Base-by-base conservation (phyloP, 2,113 vertebrate genomes). In the Choloepus hoffmanni region DNA sequence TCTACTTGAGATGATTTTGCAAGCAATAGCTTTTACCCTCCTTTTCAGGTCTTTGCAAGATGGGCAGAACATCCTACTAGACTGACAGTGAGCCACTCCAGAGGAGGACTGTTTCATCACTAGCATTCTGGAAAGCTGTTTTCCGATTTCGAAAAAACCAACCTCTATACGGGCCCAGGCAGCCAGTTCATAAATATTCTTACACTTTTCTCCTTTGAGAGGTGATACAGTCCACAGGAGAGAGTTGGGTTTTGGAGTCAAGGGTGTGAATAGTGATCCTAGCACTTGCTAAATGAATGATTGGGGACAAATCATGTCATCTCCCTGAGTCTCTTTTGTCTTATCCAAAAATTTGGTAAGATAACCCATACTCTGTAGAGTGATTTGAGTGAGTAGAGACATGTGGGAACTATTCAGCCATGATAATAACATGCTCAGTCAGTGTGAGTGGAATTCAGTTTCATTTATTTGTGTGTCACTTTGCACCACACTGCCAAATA, bases 11-110 rank as follows among this genome's bases (percentile, higher is more conserved):
- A 72, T 73, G 78, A 8, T 30, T 65, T 40, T 63, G 43, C 43
- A 5, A 86, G 36, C 10, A 26, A 0, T 90, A 45, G 77, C 50
- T 93, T 65, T 21, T 53, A 5, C 21, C 13, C 36, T 3, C 8
- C 2, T 30, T 28, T 8, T 6, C 10, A 0, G 65, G 19, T 36
- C 60, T 28, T 33, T 33, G 8, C 24, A 1, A 6, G 14, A n/a
- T 5, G 13, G n/a, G 36, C 5, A 68, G 50, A 16, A 23, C 30
- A 12, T 62, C 24, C 9, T 79, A 28, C 24, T 1, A 21, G 85
- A 60, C 7, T 21, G 19, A 45, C 28, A 53, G 18, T 13, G 9
- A 55, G 13, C 21, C 26, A 7, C 40, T 53, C 30, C 23, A 33
- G 16, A 81, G 40, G 74, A 86, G 70, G 43, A 1, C 33, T 33